phyloP scores from a whole-genome alignment of 2,797 vertebrate species.

The Odontamblyopus lacepedii region DNA sequence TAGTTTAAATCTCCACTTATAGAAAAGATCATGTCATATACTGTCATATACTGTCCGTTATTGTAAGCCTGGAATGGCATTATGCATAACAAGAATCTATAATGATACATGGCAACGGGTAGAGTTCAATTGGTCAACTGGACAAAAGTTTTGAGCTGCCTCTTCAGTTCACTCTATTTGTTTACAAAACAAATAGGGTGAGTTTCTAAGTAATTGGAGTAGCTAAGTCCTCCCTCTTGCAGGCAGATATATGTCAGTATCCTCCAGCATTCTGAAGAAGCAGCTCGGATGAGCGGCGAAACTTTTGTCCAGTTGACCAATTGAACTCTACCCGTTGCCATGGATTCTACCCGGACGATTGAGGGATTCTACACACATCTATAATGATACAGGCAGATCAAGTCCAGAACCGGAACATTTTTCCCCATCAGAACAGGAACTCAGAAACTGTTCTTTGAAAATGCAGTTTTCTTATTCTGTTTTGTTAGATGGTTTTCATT shows the following conservation, averaged over 20 bases:
- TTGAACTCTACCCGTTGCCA: no score
- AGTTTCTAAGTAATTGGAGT: no score
- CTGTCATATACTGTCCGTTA: background rate
- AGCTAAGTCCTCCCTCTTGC: no score
- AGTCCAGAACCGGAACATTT: background rate
- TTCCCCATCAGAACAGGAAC: background rate
- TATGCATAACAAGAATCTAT: background rate
- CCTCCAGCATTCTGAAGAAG: no score
- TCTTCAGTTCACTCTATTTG: no score
- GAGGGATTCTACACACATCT: background rate
- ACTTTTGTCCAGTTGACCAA: no score
- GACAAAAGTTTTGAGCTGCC: no score
- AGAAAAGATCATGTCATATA: constrained; percentile 13
- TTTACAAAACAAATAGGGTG: no score
- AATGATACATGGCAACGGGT: background rate
- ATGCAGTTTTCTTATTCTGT: background rate
- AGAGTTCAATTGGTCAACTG: no score
- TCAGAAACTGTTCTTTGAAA: background rate
- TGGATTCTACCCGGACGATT: no score
- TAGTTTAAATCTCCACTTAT: constrained; percentile 33
- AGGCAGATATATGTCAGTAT: no score
- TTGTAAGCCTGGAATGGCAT: background rate
- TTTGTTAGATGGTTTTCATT: background rate
- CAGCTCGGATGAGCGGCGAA: no score
- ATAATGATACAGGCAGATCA: background rate